Evolutionary conservation across 2,113 vertebrate species (phyloP), one percentile per base, ranked within the genome.

Genomic region (Gobio gobio): DNA sequence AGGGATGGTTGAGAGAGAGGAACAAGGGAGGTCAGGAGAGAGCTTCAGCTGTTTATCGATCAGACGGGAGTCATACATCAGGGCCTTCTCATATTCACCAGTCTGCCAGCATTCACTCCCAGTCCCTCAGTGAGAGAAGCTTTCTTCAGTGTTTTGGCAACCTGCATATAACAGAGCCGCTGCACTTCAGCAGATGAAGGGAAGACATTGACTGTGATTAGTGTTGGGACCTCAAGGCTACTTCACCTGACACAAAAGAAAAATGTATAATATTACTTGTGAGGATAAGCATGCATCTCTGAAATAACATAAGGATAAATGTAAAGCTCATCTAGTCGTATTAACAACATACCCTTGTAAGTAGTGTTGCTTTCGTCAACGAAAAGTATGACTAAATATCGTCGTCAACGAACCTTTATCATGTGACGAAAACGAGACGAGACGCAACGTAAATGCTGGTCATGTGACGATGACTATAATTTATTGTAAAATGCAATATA

Each of bases 211-310:
- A 82, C 73, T 85, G 49, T 76, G 76, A 72, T 84, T 82, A 82
- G 72, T 81, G 64, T 74, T 75, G 68, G 77, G 68, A 36, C 87
- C 88, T 85, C 40, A 51, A 72, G 86, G 86, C 86, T 88, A 68
- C 88, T 85, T 78, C 77, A 84, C 82, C 10, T 85, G 89, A 87
- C 84, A 87, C 83, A 33, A 72, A 82, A 75, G 76, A 77, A 90
- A 90, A 90, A 91, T 81, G 83, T 80, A 90, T 86, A 89, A 89
- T 78, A 82, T 85, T n/a, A 14, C 78, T 70, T 54, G 36, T 26
- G 29, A 66, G 77, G 72, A 47, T 3, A 80, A 64, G 58, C n/a
- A 29, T 63, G 51, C 49, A 29, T 54, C 24, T 74, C 20, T 83
- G 45, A 22, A 29, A 72, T 70, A 78, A 72, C 49, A 83, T 7